These are phyloP conservation scores for Sternotherus odoratus DNA, from an alignment of 2,797 vertebrate species.

Conservation along the genomic window DNA sequence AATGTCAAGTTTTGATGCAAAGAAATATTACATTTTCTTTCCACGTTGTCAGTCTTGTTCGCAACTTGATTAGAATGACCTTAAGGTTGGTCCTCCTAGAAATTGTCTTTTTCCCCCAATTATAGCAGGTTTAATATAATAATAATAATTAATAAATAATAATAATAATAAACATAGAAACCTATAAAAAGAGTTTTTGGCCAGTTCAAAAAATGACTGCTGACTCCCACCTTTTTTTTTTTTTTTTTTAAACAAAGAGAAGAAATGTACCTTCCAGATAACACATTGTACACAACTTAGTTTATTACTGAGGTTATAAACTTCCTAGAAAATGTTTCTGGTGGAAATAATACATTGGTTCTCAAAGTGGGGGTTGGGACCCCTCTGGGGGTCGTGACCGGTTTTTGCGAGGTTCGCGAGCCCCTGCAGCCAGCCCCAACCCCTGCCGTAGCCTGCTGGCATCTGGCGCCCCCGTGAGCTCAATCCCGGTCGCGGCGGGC, in stretches of 20 bases:
- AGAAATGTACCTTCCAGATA: background rate
- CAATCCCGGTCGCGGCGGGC: no score
- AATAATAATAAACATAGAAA: background rate
- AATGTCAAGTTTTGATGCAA: background rate
- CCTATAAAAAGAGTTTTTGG: background rate
- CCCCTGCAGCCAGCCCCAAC: no score
- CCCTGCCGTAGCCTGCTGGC: no score
- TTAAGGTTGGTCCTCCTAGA: background rate
- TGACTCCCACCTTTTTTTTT: background rate
- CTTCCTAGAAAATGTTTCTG: background rate
- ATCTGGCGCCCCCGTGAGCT: no score
- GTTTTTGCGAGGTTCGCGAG: no score
- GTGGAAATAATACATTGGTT: background rate
- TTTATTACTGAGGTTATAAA: background rate
- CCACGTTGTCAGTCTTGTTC: background rate
- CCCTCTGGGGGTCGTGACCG: no score
- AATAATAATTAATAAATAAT: background rate
- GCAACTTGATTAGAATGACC: background rate
- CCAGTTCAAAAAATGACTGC: no score
- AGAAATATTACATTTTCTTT: background rate
- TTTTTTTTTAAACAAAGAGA: background rate
- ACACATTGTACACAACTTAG: background rate
- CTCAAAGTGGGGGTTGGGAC: no score
- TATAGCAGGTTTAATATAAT: background rate
- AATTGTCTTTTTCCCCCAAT: background rate